Percentiles rank a stretch among this genome's conserved stretches.
phyloP scores from a whole-genome alignment of 2,888 invertebrate genomes.

The Trisateles emortualis region DNA sequence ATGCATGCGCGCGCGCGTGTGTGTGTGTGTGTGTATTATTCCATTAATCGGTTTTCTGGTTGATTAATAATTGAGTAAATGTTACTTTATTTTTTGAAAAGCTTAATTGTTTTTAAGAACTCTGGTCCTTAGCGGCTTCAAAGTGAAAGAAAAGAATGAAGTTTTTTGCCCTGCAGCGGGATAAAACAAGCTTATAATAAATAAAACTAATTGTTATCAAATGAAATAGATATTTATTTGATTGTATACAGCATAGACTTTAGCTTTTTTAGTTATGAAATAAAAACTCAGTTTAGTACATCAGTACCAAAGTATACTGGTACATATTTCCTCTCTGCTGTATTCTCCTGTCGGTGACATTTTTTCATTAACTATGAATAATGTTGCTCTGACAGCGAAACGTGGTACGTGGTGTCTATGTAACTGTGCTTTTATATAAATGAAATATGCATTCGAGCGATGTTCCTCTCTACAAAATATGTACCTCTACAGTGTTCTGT shows the following conservation, averaged over 20 bases:
- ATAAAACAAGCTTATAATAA: too few species aligned
- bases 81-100: too few species aligned
- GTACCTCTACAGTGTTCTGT: conserved; percentile 7
- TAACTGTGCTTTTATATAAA: conserved; percentile 40
- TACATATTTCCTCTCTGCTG: conserved; percentile 21
- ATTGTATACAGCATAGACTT: too few species aligned
- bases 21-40: too few species aligned
- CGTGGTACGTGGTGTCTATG: conserved; percentile 28
- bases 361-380: conserved; percentile 53
- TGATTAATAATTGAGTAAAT: too few species aligned
- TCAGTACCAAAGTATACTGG: conserved; percentile 12
- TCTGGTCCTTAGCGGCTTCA: too few species aligned
- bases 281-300: conserved; percentile 1
- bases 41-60: background rate
- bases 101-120: too few species aligned
- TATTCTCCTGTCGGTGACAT: conserved; percentile 44
- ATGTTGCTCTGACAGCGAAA: conserved; percentile 43
- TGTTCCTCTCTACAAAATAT: conserved; percentile 15
- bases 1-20: too few species aligned
- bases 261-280: background rate
- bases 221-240: too few species aligned
- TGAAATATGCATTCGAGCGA: conserved; percentile 39
- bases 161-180: too few species aligned
- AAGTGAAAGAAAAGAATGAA: too few species aligned
- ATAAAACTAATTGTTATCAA: too few species aligned